A percentile compares a stretch with the other conserved stretches of the same genome.
Evolutionary conservation across 2,113 vertebrate species (phyloP).

Genomic region (Protobothrops mucrosquamatus): DNA sequence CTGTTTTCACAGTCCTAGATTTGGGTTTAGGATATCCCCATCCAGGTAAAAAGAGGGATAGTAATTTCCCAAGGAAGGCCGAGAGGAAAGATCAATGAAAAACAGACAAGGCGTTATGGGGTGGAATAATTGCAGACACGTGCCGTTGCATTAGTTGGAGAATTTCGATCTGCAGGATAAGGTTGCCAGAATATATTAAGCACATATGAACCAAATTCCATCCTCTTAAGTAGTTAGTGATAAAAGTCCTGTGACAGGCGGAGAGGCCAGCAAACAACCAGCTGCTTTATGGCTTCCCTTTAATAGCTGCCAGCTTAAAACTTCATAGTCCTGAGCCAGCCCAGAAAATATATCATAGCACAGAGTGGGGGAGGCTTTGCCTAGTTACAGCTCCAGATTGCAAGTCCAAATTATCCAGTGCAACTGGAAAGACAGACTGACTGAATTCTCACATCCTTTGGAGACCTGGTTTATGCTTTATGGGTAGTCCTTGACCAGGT

Average conservation of each 20-base stretch:
- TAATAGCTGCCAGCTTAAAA: conserved; percentile 11
- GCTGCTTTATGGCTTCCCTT: not conserved
- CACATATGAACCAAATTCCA: conserved; percentile 15
- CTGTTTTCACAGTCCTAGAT: not conserved
- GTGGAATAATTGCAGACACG: not conserved
- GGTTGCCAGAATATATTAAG: not conserved
- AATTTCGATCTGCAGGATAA: not conserved
- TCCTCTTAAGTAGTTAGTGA: conserved; percentile 30
- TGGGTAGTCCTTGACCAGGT: not conserved
- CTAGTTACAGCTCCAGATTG: not conserved
- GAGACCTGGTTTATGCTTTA: not conserved
- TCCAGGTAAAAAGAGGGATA: not conserved
- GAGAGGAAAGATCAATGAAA: not conserved
- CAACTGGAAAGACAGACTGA: not conserved
- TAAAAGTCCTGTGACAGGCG: conserved; percentile 27
- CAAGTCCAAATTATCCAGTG: not conserved
- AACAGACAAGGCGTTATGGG: not conserved
- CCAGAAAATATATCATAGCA: not conserved
- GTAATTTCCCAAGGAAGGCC: not conserved
- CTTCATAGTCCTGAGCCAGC: not conserved
- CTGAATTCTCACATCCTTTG: not conserved
- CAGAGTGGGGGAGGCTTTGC: not conserved
- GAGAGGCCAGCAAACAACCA: conserved; percentile 23
- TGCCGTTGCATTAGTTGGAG: not conserved
- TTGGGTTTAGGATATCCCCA: not conserved